These are phyloP conservation scores for Caenorhabditis sulstoni DNA, from an alignment of 2,888 invertebrate genomes.

Conservation along the genomic window DNA sequence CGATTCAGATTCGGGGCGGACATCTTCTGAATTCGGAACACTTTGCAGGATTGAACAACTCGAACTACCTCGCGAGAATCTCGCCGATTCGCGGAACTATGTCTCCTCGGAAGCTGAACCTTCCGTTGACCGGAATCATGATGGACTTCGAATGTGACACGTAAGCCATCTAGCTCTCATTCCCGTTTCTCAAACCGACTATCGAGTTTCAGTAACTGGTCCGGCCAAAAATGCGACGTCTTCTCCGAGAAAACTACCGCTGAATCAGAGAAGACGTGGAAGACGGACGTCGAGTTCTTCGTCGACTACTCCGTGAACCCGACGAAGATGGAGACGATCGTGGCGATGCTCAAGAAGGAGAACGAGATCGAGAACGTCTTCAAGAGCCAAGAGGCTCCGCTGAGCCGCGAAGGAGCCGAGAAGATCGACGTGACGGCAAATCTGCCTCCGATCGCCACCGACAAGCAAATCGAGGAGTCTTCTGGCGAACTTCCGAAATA, in stretches of 20 bases:
- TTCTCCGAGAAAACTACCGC: background rate
- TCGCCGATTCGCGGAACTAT: conserved; percentile 16
- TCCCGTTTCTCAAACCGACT: too few species aligned
- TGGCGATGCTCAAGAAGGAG: conserved; percentile 39
- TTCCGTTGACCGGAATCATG: conserved; percentile 26
- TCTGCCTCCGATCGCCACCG: background rate
- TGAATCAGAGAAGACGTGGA: background rate
- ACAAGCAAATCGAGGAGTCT: background rate
- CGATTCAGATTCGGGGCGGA: too few species aligned
- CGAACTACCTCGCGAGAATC: conserved; percentile 4
- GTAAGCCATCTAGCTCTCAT: too few species aligned
- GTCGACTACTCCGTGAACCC: conserved; percentile 34
- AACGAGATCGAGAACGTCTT: conserved; percentile 25
- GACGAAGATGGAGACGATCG: conserved; percentile 8
- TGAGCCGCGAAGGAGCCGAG: background rate
- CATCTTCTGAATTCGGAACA: too few species aligned
- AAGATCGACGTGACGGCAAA: conserved; percentile 4
- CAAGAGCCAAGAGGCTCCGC: background rate
- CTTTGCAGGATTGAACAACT: conserved; percentile 7
- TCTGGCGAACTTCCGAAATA: background rate
- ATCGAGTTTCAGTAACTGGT: conserved; percentile 23
- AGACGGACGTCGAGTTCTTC: conserved; percentile 4
- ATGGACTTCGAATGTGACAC: conserved; percentile 28
- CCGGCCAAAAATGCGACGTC: conserved; percentile 16
- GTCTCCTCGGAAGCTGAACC: conserved; percentile 25